Conservation (phyloP, 2,113 vertebrate species). For the Rhinolophus ferrumequinum region DNA sequence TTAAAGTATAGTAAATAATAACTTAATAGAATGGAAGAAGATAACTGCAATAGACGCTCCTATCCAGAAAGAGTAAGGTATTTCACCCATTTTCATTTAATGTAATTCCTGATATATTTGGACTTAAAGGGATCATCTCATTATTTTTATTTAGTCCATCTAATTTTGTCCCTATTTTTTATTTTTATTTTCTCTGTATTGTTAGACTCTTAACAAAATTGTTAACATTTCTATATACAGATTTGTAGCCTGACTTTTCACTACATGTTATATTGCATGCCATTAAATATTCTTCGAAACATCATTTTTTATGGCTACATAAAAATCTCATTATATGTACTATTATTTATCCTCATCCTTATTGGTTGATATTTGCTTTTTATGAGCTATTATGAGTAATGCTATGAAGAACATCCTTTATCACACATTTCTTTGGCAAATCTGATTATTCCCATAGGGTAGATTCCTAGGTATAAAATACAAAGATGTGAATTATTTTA, state of each 20-base stretch:
- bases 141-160: neutral
- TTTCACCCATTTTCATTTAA: neutral
- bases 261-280: conserved; percentile 27
- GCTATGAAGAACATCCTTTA: neutral
- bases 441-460: conserved; percentile 39
- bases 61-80: neutral
- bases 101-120: neutral
- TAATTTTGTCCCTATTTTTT: neutral
- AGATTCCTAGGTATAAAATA: conserved; percentile 43
- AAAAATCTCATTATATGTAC: conserved; percentile 69
- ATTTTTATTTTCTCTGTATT: neutral
- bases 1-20: neutral
- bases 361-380: conserved; percentile 71
- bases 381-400: conserved; percentile 63
- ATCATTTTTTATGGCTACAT: conserved; percentile 68
- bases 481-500: conserved; percentile 48
- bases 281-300: conserved; percentile 60
- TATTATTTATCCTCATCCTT: conserved; percentile 70
- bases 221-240: conserved; percentile 43
- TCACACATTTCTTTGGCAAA: conserved; percentile 48
- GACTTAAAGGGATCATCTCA: neutral
- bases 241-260: conserved; percentile 53
- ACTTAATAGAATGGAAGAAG: neutral
- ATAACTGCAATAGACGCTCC: neutral
- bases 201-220: conserved; percentile 49